Percentiles rank a stretch among this genome's conserved stretches.
Conservation (phyloP, 2,113 vertebrate genomes). For the Xenopus borealis region DNA sequence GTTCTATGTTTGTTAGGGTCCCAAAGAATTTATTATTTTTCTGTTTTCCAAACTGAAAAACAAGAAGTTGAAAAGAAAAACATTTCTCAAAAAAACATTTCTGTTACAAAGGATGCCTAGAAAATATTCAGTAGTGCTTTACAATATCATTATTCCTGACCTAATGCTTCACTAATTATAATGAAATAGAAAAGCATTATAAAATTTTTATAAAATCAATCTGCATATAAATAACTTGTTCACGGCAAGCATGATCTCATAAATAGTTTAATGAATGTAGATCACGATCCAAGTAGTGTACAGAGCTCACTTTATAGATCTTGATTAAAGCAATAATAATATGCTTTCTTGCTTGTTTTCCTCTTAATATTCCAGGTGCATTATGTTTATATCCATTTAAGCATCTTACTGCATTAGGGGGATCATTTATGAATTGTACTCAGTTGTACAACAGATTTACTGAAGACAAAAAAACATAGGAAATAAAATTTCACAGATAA, state of each 20-base stretch:
- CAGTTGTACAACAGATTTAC: no score
- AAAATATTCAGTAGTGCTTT: slow-evolving; percentile 24
- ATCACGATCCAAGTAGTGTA: slow-evolving; percentile 1
- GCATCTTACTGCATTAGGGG: background rate
- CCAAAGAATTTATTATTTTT: no score
- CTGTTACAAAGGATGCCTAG: slow-evolving; percentile 3
- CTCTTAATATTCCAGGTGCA: background rate
- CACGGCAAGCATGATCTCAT: slow-evolving; percentile 23
- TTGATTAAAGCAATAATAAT: background rate
- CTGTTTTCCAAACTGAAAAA: no score
- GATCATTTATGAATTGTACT: no score
- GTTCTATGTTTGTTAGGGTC: no score
- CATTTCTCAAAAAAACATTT: slow-evolving; percentile 6
- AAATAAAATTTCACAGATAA: no score
- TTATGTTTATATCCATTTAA: background rate
- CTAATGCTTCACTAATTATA: slow-evolving; percentile 51
- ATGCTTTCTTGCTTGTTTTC: background rate
- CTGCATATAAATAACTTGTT: slow-evolving; percentile 26
- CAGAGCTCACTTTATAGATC: slow-evolving; percentile 1
- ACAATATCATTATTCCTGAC: slow-evolving; percentile 40
- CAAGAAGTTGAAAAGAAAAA: background rate
- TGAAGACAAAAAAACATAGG: no score
- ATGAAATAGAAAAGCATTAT: slow-evolving; percentile 43
- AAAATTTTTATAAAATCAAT: slow-evolving; percentile 31
- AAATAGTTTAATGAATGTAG: slow-evolving; percentile 41